Evolutionary conservation across 1,140 invertebrate species (phyloP), one percentile per base, ranked within the genome.

Genomic region (Chironomus tepperi): DNA sequence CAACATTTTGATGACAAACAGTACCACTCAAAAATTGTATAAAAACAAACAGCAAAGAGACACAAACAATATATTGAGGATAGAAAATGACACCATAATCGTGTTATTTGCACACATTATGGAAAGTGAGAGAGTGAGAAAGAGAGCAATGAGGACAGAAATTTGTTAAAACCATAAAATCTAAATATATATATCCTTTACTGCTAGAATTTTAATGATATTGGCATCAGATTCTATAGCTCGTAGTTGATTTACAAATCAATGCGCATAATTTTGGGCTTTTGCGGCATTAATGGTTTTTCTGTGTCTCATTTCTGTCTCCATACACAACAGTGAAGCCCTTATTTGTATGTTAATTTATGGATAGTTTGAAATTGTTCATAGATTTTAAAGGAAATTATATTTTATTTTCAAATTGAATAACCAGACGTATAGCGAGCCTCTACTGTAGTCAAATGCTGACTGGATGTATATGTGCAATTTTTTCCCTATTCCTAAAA

Each of bases 261-360:
- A 57, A 57, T 57, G 47, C 47, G 47, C 47, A 57, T 57, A 57
- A 57, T 57, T 57, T 57, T 57, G 47, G 47, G 47, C 47, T 57
- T 57, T 57, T 57, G 47, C 47, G 47, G 47, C 47, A n/a, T 57
- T 57, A n/a, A n/a, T n/a, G 47, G 47, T 57, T 10, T 57, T n/a
- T 57, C 47, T 57, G 12, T 57, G 12, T 57, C 47, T 57, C 47
- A n/a, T 5, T n/a, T 57, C 47, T 47, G 43, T 47, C 9, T 57
- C 47, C 47, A 10, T n/a, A 12, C 47, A 57, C 12, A n/a, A 57
- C 47, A 57, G 47, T 57, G 3, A 57, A 57, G 12, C 47, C 47
- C 47, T 57, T n/a, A 57, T 57, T 57, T n/a, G 47, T 57, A 57
- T 57, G 47, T n/a, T n/a, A 57, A 57, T 57, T 57, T 57, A 57